Evolutionary conservation across 2,113 vertebrate genomes (phyloP).

Genomic region (Podarcis raffonei): DNA sequence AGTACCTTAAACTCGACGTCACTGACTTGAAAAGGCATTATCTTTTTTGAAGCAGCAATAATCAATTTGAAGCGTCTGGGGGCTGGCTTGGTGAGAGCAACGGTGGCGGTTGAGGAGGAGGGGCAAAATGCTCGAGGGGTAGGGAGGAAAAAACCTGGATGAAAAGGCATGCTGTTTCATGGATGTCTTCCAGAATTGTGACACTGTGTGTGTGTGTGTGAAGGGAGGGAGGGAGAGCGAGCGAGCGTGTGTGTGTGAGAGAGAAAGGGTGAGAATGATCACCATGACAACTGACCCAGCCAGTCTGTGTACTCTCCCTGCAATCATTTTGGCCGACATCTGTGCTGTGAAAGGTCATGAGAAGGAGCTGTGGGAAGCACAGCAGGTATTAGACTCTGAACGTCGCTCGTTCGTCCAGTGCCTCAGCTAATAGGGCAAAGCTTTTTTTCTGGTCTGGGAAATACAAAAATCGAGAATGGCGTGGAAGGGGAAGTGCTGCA

Average conservation of each 20-base stretch:
- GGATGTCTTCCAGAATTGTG: slow-evolving; percentile 73
- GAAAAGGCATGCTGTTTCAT: slow-evolving; percentile 74
- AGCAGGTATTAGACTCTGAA: slow-evolving; percentile 71
- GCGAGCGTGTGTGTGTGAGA: not conserved
- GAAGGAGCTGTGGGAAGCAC: slow-evolving; percentile 78
- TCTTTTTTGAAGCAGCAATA: slow-evolving; percentile 35
- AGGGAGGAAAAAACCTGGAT: slow-evolving; percentile 46
- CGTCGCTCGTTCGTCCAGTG: slow-evolving; percentile 60
- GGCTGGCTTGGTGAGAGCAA: slow-evolving; percentile 65
- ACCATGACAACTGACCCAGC: slow-evolving; percentile 80
- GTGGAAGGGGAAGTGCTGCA: slow-evolving; percentile 71
- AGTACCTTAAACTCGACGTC: not conserved
- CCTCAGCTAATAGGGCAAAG: slow-evolving; percentile 58
- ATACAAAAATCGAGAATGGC: slow-evolving; percentile 76
- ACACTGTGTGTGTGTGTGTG: not conserved
- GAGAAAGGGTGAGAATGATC: slow-evolving; percentile 58
- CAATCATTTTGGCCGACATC: slow-evolving; percentile 73
- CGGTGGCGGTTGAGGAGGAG: slow-evolving; percentile 61
- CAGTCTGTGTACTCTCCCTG: slow-evolving; percentile 53
- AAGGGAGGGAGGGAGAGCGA: not conserved
- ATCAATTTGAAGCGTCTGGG: slow-evolving; percentile 55
- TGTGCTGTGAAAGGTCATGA: slow-evolving; percentile 72
- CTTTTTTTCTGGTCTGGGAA: slow-evolving; percentile 70
- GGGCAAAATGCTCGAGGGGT: slow-evolving; percentile 65
- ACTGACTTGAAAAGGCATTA: not conserved